Evolutionary conservation across 2,888 invertebrate genomes (phyloP).

Genomic region (Lasioglossum calceatum): DNA sequence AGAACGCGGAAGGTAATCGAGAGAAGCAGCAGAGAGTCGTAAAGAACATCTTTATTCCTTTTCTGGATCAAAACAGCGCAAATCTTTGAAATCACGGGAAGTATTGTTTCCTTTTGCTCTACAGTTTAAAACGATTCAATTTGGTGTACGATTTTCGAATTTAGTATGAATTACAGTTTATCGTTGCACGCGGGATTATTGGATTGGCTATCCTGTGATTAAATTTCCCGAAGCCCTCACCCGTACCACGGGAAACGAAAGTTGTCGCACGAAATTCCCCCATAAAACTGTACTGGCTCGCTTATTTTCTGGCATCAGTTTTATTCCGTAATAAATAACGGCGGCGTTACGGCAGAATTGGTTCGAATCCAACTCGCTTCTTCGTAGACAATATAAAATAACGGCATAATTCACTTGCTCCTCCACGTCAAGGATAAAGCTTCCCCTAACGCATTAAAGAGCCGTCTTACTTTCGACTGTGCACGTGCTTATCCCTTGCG

Average conservation of each 20-base stretch:
- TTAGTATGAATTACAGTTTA: not conserved
- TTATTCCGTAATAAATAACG: slow-evolving; percentile 45
- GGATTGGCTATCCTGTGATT: slow-evolving; percentile 1
- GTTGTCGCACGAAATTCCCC: slow-evolving; percentile 17
- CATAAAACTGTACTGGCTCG: slow-evolving; percentile 28
- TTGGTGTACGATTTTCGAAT: not conserved
- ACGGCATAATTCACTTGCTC: slow-evolving; percentile 39
- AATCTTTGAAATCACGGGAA: not conserved
- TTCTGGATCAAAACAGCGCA: not conserved
- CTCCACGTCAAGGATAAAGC: slow-evolving; percentile 18
- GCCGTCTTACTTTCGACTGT: no score
- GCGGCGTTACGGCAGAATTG: slow-evolving; percentile 42
- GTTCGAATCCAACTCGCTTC: slow-evolving; percentile 50
- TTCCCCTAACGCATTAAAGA: slow-evolving; percentile 31
- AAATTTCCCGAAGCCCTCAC: slow-evolving; percentile 5
- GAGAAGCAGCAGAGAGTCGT: not conserved
- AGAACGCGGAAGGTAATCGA: not conserved
- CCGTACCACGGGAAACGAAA: not conserved
- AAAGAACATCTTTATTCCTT: not conserved
- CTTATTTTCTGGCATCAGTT: slow-evolving; percentile 47
- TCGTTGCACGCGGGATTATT: not conserved
- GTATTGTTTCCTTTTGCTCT: not conserved
- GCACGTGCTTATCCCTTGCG: no score
- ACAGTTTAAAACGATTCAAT: slow-evolving; percentile 9
- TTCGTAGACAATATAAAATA: slow-evolving; percentile 54